A percentile compares a stretch with the other conserved stretches of the same genome.
These are phyloP conservation scores for Etheostoma spectabile DNA, from an alignment of 2,113 vertebrate species.

Conservation along the genomic window DNA sequence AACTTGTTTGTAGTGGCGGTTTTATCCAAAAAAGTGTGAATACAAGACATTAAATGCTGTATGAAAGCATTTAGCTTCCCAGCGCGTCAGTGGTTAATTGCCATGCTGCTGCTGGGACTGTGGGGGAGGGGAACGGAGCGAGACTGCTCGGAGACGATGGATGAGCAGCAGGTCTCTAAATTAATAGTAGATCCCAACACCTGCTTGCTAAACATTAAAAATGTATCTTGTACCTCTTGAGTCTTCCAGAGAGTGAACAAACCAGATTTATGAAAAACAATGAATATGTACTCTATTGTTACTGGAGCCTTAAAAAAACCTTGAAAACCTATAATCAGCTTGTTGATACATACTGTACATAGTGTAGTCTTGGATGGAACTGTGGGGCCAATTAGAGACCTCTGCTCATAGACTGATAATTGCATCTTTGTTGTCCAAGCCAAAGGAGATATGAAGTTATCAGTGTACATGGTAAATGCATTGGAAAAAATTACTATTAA, in stretches of 20 bases:
- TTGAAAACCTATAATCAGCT: too few species aligned
- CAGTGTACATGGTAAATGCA: not conserved
- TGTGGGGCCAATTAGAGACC: not conserved
- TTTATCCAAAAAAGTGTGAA: too few species aligned
- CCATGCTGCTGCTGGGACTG: slow-evolving; percentile 1
- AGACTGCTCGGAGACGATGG: slow-evolving; percentile 51
- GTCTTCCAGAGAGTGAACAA: not conserved
- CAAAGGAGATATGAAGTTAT: too few species aligned
- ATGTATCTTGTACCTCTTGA: not conserved
- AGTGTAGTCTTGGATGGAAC: not conserved
- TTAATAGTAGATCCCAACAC: slow-evolving; percentile 7
- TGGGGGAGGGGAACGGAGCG: slow-evolving; percentile 45
- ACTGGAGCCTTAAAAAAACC: not conserved
- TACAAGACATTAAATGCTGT: too few species aligned
- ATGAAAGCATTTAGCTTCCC: slow-evolving; percentile 9
- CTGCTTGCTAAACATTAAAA: slow-evolving; percentile 2
- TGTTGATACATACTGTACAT: not conserved
- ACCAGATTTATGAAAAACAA: not conserved
- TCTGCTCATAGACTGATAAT: not conserved
- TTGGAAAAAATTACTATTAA: not conserved
- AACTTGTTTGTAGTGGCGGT: too few species aligned
- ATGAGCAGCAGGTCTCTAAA: slow-evolving; percentile 43
- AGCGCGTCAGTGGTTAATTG: slow-evolving; percentile 22
- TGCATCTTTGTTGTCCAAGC: not conserved
- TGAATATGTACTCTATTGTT: not conserved